phyloP scores from a whole-genome alignment of 2,888 invertebrate genomes.

The Tryphoninae sp. region DNA sequence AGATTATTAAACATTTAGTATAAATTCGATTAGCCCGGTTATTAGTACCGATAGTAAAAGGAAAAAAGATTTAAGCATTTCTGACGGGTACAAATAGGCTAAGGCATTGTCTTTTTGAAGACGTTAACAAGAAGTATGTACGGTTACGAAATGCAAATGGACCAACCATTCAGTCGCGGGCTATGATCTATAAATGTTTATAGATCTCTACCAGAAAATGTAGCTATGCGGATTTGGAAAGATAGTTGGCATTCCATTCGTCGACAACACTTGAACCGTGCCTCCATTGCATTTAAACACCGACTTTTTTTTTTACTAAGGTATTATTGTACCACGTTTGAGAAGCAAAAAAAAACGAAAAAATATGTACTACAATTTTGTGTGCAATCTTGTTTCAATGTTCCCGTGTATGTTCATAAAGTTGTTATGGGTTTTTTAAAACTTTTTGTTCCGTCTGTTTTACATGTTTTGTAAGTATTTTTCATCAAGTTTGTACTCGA shows the following conservation, averaged over 20 bases:
- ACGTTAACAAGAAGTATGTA: conserved; percentile 58
- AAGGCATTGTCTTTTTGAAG: conserved; percentile 72
- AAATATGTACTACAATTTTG: conserved; percentile 69
- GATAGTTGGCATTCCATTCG: conserved; percentile 46
- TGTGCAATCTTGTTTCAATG: conserved; percentile 76
- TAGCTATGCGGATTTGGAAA: conserved; percentile 51
- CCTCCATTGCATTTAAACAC: conserved; percentile 70
- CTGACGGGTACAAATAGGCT: conserved; percentile 80
- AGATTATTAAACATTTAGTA: conserved; percentile 41
- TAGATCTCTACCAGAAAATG: conserved; percentile 55
- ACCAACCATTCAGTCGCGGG: conserved; percentile 62
- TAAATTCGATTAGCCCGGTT: conserved; percentile 63
- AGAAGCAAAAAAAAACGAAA: conserved; percentile 28
- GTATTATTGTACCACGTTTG: conserved; percentile 63
- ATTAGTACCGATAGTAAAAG: conserved; percentile 69
- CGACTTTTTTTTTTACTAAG: conserved; percentile 67
- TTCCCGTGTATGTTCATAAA: conserved; percentile 67
- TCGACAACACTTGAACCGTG: conserved; percentile 44
- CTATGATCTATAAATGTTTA: conserved; percentile 58
- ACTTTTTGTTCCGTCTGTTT: background rate
- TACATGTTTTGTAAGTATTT: background rate
- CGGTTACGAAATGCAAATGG: conserved; percentile 74
- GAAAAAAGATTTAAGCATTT: conserved; percentile 71
- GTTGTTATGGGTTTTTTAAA: background rate
- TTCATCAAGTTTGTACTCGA: background rate